Base-by-base conservation (phyloP, 2,888 invertebrate species). In the Orthonevra nobilis region DNA sequence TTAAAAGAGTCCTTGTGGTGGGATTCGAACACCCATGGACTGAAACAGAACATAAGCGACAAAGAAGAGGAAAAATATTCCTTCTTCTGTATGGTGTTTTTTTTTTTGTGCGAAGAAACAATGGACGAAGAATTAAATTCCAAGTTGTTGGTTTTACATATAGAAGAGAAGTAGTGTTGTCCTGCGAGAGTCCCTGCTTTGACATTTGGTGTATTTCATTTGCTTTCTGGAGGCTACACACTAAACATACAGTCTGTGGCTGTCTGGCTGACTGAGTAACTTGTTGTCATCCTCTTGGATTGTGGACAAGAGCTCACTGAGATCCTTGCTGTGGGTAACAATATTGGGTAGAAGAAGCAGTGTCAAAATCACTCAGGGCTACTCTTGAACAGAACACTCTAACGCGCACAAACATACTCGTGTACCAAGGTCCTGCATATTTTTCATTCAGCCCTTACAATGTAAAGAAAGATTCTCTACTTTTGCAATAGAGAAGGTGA, bases 141-240 rank as follows among this genome's bases (percentile, higher is more conserved):
- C 72, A 72, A 66, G 72, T 72, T 72, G 77, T 72, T 72, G 77
- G 72, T 79, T 75, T 69, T 75, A 42, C 58, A 77, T 58, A 61
- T 17, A 66, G 4, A 5, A 36, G 10, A 26, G 3, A 17, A n/a
- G 6, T 20, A 17, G 23, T 32, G 19, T 4, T 12, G 50, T 66
- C 44, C 28, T 30, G 34, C 44, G 40, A 46, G 20, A n/a, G 17
- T 23, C 46, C 63, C 46, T 19, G 46, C 26, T 14, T 19, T 36
- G 20, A 30, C 17, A 68, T 54, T 23, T 28, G 12, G 23, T 56
- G 56, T 77, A 38, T 64, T 77, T 77, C 60, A 52, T 66, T 72
- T 66, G 40, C 77, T 52, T 64, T 66, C 64, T 17, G 60, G 64
- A 61, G 54, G 60, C 46, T 46, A 44, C 60, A 66, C 54, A 72